phyloP scores from a whole-genome alignment of 2,113 vertebrate genomes.

The Labrus mixtus region DNA sequence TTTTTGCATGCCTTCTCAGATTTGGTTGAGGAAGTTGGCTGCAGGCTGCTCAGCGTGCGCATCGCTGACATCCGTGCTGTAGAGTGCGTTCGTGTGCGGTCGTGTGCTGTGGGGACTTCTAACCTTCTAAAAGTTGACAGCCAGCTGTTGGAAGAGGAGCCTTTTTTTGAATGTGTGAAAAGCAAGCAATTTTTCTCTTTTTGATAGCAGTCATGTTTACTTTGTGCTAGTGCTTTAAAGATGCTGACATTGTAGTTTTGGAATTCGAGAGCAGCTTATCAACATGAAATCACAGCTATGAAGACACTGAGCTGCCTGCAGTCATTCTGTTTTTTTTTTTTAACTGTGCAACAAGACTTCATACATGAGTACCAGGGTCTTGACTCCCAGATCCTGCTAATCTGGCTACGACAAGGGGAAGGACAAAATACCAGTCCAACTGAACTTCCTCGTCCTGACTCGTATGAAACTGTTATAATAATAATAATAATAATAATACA shows the following conservation, averaged over 20 bases:
- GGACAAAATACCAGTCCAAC: too few relatives aligned
- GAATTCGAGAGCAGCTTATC: conserved; percentile 25
- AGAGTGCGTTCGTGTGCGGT: conserved; percentile 44
- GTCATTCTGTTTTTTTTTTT: conserved; percentile 4
- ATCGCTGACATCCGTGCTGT: conserved; percentile 39
- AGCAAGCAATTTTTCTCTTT: conserved; percentile 1
- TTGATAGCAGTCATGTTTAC: conserved; percentile 31
- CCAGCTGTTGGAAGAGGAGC: conserved; percentile 28
- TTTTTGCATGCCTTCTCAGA: conserved; percentile 30
- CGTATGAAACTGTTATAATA: too few relatives aligned
- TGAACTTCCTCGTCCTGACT: too few relatives aligned
- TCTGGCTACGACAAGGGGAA: too few relatives aligned
- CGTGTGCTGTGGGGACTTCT: conserved; percentile 27
- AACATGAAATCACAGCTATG: conserved; percentile 3
- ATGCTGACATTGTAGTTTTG: conserved; percentile 25
- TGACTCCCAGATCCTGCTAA: too few relatives aligned
- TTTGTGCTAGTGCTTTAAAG: conserved; percentile 22
- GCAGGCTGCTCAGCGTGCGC: conserved; percentile 34
- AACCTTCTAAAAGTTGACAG: conserved; percentile 49
- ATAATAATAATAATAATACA: too few relatives aligned
- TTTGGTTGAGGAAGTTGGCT: conserved; percentile 37
- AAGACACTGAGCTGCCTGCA: not conserved
- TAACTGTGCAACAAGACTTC: too few relatives aligned
- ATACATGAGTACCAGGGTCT: too few relatives aligned
- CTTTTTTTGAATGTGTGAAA: conserved; percentile 41